Conservation (phyloP, 2,113 vertebrate genomes). For the Cyanoderma ruficeps region DNA sequence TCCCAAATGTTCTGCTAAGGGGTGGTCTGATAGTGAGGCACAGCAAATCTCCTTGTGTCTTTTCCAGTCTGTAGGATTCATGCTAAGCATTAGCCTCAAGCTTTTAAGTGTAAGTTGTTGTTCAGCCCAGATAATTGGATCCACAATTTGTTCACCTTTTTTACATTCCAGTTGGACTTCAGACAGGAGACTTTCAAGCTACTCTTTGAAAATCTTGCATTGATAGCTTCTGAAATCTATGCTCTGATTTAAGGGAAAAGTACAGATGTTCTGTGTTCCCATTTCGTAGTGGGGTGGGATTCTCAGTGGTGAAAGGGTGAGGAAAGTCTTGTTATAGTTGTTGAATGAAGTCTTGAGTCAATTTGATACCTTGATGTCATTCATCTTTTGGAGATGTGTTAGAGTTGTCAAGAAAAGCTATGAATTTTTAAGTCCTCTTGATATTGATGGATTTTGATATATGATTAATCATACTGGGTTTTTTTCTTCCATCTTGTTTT, state of each 20-base stretch:
- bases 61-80: background rate
- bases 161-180: background rate
- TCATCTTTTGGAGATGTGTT: background rate
- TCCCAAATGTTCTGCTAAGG: background rate
- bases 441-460: background rate
- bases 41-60: background rate
- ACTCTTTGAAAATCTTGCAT: background rate
- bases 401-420: background rate
- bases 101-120: background rate
- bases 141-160: background rate
- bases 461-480: background rate
- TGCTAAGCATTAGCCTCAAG: background rate
- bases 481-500: background rate
- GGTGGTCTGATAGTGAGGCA: background rate
- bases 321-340: background rate
- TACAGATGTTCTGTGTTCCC: background rate
- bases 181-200: background rate
- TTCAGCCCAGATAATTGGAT: background rate
- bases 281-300: background rate
- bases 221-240: background rate
- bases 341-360: background rate
- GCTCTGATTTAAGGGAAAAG: background rate
- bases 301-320: background rate
- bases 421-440: background rate
- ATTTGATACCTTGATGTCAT: background rate